Percentiles rank a stretch among this genome's conserved stretches.
Evolutionary conservation across 2,797 vertebrate genomes (phyloP).

Genomic region (Ctenosaura bakeri): DNA sequence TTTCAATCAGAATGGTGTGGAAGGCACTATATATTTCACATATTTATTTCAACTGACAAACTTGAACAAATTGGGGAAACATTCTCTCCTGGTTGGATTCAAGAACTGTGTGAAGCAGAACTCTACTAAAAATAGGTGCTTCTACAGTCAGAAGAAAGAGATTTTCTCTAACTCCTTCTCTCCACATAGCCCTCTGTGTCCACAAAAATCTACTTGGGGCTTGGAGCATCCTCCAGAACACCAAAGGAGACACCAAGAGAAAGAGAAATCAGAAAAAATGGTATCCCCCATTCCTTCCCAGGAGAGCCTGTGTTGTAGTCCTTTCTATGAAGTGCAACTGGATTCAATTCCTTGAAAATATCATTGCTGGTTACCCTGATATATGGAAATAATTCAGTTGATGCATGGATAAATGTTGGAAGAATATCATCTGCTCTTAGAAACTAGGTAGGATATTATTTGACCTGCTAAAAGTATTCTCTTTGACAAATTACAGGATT

Average conservation of each 20-base stretch:
- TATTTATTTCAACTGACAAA: not conserved
- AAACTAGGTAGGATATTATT: slow-evolving; percentile 2
- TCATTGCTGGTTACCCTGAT: not conserved
- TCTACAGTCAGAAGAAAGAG: not conserved
- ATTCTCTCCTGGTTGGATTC: not conserved
- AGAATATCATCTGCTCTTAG: not conserved
- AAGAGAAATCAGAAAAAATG: not conserved
- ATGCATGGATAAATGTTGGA: not conserved
- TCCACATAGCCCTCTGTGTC: too few relatives aligned
- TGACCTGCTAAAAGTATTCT: not conserved
- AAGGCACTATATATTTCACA: not conserved
- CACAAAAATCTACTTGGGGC: not conserved
- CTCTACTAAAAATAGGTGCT: not conserved
- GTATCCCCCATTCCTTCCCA: not conserved
- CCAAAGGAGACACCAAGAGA: not conserved
- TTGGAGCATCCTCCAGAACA: not conserved
- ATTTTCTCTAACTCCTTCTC: too few relatives aligned
- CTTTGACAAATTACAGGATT: not conserved
- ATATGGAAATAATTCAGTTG: not conserved
- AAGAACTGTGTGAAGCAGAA: not conserved
- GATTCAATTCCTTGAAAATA: not conserved
- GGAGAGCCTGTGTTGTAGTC: not conserved
- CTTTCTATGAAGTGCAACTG: not conserved
- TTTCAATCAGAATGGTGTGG: too few relatives aligned
- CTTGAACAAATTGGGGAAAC: not conserved